Evolutionary conservation across 2,888 invertebrate genomes (phyloP).

Genomic region (Eupelmus urozonus): DNA sequence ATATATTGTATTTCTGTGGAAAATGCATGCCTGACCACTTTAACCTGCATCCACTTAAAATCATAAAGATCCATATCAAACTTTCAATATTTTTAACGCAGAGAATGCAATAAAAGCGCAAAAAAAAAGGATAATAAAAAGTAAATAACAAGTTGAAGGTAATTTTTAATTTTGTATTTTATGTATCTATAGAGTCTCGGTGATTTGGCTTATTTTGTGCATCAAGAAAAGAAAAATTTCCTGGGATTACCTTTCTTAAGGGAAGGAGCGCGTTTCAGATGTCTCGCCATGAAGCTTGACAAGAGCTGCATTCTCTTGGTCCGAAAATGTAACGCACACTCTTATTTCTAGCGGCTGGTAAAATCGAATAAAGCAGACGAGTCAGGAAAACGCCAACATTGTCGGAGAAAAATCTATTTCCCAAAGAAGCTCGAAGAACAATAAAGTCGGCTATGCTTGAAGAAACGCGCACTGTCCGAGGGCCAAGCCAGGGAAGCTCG

Average conservation of each 20-base stretch:
- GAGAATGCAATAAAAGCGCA: no score
- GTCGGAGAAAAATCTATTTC: no score
- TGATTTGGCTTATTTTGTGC: no score
- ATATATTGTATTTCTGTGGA: background rate
- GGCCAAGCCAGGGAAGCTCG: background rate
- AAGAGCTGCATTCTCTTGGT: slow-evolving; percentile 68
- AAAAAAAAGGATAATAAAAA: no score
- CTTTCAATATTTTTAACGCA: no score
- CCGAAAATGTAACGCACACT: no score
- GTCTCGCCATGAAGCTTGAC: slow-evolving; percentile 72
- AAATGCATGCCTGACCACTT: no score
- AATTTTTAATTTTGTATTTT: no score
- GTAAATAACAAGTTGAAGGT: no score
- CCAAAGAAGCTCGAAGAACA: background rate
- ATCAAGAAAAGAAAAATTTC: no score
- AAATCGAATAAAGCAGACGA: background rate
- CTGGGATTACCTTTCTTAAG: slow-evolving; percentile 69
- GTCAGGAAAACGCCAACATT: background rate
- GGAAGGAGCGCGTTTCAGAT: slow-evolving; percentile 71
- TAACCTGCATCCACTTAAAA: background rate
- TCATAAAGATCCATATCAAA: background rate
- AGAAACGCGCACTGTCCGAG: background rate
- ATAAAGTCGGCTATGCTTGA: background rate
- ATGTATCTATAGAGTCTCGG: no score
- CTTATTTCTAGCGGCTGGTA: background rate